A percentile compares a stretch with the other conserved stretches of the same genome.
phyloP scores from a whole-genome alignment of 2,888 invertebrate species.

The Dryadula phaetusa region DNA sequence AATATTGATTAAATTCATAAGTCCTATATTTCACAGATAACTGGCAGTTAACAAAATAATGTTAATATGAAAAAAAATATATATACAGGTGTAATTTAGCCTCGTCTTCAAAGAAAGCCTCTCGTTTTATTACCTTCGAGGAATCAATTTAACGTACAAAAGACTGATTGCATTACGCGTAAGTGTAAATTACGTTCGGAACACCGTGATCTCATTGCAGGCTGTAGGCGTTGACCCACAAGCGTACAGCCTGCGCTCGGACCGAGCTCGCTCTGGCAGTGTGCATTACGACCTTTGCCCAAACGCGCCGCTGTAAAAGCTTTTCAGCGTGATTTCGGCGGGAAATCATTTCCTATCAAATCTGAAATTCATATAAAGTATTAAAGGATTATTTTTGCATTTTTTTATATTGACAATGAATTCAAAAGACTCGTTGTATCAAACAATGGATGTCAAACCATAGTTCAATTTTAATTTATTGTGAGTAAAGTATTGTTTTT shows the following conservation, averaged over 20 bases:
- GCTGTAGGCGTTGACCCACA: conserved; percentile 76
- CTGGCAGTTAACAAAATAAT: background rate
- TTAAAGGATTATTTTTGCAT: background rate
- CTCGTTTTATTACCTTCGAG: background rate
- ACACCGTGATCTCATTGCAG: conserved; percentile 78
- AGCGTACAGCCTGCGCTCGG: conserved; percentile 53
- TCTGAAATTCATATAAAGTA: background rate
- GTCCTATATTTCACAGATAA: background rate
- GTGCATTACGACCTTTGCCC: conserved; percentile 60
- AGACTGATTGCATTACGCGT: conserved; percentile 47
- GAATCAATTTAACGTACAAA: background rate
- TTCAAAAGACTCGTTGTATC: conserved; percentile 15
- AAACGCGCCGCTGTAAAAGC: conserved; percentile 49
- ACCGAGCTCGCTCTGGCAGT: conserved; percentile 55
- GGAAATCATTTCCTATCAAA: conserved; percentile 43
- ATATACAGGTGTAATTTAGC: too few species aligned
- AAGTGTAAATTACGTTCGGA: conserved; percentile 73
- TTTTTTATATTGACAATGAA: conserved; percentile 3
- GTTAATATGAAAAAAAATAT: background rate
- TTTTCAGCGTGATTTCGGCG: conserved; percentile 48
- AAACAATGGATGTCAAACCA: conserved; percentile 2
- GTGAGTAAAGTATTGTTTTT: conserved; percentile 31
- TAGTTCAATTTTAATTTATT: conserved; percentile 15
- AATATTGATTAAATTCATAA: too few species aligned
- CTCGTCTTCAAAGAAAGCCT: background rate